Evolutionary conservation across 2,888 invertebrate species (phyloP).

Genomic region (Latheticus oryzae): DNA sequence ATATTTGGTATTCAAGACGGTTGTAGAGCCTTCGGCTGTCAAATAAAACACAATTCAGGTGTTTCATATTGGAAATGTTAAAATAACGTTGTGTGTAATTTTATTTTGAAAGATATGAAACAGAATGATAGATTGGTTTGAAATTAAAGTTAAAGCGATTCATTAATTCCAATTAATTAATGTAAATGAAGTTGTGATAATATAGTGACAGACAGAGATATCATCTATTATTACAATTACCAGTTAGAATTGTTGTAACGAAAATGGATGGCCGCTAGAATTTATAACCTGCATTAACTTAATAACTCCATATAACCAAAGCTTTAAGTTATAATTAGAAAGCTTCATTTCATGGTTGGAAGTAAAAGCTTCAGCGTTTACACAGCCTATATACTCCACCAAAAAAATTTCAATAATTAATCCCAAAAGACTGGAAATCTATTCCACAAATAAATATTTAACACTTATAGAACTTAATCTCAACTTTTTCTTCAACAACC

Average conservation of each 20-base stretch:
- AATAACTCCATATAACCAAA: slow-evolving; percentile 21
- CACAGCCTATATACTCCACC: neutral
- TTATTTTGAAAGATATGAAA: too few species aligned
- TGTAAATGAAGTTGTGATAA: too few species aligned
- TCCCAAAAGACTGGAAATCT: slow-evolving; percentile 1
- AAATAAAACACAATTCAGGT: too few species aligned
- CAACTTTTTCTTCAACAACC: neutral
- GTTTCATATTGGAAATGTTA: too few species aligned
- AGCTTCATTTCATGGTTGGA: slow-evolving; percentile 20
- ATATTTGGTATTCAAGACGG: too few species aligned
- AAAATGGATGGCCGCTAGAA: slow-evolving; percentile 25
- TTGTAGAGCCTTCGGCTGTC: too few species aligned
- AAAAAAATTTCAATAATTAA: slow-evolving; percentile 12
- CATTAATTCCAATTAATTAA: too few species aligned
- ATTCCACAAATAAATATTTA: slow-evolving; percentile 14
- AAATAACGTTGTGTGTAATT: too few species aligned
- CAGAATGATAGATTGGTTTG: too few species aligned
- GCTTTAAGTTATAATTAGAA: slow-evolving; percentile 29
- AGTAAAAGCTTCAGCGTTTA: slow-evolving; percentile 4
- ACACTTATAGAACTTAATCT: slow-evolving; percentile 1
- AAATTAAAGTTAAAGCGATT: too few species aligned
- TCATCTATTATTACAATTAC: slow-evolving; percentile 22
- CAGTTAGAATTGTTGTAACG: slow-evolving; percentile 13
- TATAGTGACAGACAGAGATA: slow-evolving; percentile 4
- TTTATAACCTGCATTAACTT: slow-evolving; percentile 28